Percentiles rank a stretch among this genome's conserved stretches.
Conservation (phyloP, 2,113 vertebrate species). For the Plecturocebus donacophilus region DNA sequence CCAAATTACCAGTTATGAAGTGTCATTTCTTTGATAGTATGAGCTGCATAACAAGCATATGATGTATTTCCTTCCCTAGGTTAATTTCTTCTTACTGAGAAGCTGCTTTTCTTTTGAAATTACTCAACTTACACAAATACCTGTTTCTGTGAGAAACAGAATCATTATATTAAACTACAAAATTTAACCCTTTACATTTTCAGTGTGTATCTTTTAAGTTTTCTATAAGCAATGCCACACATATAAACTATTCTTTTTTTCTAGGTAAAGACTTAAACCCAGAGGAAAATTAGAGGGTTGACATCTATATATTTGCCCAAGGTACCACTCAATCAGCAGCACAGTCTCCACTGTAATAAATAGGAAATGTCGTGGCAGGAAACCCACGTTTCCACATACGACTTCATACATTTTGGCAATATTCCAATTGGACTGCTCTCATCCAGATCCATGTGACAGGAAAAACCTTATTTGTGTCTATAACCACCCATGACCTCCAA, state of each 20-base stretch:
- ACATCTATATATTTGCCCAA: not conserved
- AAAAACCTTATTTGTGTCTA: conserved; percentile 34
- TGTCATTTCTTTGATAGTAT: not conserved
- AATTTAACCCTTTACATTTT: conserved; percentile 2
- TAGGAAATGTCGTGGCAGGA: not conserved
- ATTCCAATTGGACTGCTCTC: not conserved
- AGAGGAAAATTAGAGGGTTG: not conserved
- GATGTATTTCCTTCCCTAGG: not conserved
- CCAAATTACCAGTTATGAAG: not conserved
- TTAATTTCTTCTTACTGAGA: conserved; percentile 33
- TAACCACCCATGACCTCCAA: not conserved
- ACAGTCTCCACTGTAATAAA: not conserved
- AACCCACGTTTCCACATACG: not conserved
- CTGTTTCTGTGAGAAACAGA: conserved; percentile 28
- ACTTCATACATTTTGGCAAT: not conserved
- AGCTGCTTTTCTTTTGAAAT: conserved; percentile 21
- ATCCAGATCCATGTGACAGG: not conserved
- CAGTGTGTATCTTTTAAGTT: not conserved
- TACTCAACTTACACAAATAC: conserved; percentile 9
- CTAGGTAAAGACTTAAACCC: not conserved
- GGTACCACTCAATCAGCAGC: not conserved
- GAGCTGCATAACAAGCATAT: not conserved
- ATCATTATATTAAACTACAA: conserved; percentile 10
- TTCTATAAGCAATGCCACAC: conserved; percentile 9
- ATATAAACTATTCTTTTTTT: not conserved